Evolutionary conservation across 2,888 invertebrate genomes (phyloP), one percentile per base, ranked within the genome.

Genomic region (Lumbricus terrestris): DNA sequence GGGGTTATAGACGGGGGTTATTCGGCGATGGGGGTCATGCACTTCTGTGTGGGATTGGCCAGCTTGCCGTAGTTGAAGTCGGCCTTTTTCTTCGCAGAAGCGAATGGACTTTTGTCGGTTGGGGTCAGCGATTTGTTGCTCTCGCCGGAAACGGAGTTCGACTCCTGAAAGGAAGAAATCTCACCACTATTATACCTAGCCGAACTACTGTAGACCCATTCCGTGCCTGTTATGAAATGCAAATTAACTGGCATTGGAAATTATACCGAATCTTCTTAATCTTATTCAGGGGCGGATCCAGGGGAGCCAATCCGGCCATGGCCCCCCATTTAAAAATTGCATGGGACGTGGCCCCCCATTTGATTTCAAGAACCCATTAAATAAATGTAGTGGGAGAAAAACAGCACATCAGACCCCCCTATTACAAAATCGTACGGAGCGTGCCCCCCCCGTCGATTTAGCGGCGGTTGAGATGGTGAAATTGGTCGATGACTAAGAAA

Each of bases 11-110:
- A 11, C 0, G 8, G 69, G 69, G 69, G 69, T 82, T 29, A 82
- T 54, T 89, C 85, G 8, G 85, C 85, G 85, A 85, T 85, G 11
- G 85, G 85, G 35, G 85, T 85, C 85, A 85, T 34, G 85, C 85
- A 85, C 37, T 85, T 85, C 69, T 69, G 69, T 6, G 85, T 18
- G 29, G 34, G 85, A 5, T 35, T 37, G 35, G 85, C 23, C 85
- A 85, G 85, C 85, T 85, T 85, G 34, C 85, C 85, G 85, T 85
- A 85, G 85, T 85, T 85, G 85, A 85, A 85, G 85, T 85, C 85
- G 37, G 6, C 85, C 35, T 85, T 85, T 18, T 5, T 0, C 35
- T 85, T 85, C 23, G 1, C 85, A 4, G 85, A 34, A 2, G 33
- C 85, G 35, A 85, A 85, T 20, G 85, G n/a, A 35, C 3, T 37